Percentiles rank a stretch among this genome's conserved stretches.
Conservation (phyloP, 2,888 invertebrate species). For the Sphaeridia pumilis region DNA sequence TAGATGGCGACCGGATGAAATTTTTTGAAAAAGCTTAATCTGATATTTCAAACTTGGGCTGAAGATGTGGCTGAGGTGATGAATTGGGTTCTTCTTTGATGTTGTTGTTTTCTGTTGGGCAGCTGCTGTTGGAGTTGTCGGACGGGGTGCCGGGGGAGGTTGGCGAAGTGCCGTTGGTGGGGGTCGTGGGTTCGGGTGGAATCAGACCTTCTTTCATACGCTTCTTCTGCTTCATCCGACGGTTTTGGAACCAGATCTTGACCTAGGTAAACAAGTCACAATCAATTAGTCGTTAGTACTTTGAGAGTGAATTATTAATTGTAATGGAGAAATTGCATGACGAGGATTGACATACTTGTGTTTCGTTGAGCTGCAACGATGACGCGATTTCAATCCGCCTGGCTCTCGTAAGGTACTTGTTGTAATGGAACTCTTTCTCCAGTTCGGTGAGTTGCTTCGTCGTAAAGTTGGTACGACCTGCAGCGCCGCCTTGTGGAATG, state of each 20-base stretch:
- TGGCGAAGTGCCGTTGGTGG: conserved; percentile 42
- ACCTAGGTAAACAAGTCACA: too few species aligned
- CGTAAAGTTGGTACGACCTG: conserved; percentile 95
- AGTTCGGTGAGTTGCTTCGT: conserved; percentile 98
- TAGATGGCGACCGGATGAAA: background rate
- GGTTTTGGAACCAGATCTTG: conserved; percentile 46
- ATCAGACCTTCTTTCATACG: conserved; percentile 85
- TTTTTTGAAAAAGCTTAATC: background rate
- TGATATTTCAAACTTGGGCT: conserved; percentile 7
- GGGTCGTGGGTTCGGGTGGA: conserved; percentile 46
- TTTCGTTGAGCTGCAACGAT: conserved; percentile 89
- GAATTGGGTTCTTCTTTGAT: conserved; percentile 26
- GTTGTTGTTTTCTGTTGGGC: conserved; percentile 23
- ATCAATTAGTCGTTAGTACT: too few species aligned
- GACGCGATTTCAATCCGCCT: conserved; percentile 96
- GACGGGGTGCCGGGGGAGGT: conserved; percentile 38
- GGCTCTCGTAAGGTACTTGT: conserved; percentile 94
- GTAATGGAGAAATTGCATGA: background rate
- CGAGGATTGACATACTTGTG: conserved; percentile 49
- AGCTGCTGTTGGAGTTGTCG: conserved; percentile 33
- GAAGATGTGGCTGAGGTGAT: conserved; percentile 20
- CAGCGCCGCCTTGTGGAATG: conserved; percentile 39
- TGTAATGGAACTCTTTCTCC: conserved; percentile 99
- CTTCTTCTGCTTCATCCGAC: conserved; percentile 97
- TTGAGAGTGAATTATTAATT: background rate